phyloP scores from a whole-genome alignment of 2,113 vertebrate genomes.

The Sorex araneus region DNA sequence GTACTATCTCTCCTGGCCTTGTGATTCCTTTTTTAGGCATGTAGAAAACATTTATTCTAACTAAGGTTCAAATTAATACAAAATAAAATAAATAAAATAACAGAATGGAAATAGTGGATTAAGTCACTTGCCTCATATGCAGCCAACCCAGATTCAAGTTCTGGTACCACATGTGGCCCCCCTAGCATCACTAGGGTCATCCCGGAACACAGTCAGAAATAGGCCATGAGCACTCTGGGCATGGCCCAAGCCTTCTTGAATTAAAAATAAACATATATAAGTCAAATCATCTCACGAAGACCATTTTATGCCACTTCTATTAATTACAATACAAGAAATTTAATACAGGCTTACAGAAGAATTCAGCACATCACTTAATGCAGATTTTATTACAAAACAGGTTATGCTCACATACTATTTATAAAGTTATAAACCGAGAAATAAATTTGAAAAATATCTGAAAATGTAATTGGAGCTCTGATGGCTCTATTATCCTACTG shows the following conservation, averaged over 20 bases:
- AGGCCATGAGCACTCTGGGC: too few relatives aligned
- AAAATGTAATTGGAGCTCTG: background rate
- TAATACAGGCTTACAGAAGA: background rate
- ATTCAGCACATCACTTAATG: too few relatives aligned
- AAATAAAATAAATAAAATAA: too few relatives aligned
- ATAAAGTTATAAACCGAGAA: background rate
- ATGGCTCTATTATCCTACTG: background rate
- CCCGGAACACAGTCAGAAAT: too few relatives aligned
- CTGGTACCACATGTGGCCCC: too few relatives aligned
- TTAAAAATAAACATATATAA: background rate
- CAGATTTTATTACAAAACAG: background rate
- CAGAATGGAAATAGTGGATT: too few relatives aligned
- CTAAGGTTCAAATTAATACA: constrained; percentile 14
- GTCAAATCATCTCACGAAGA: background rate
- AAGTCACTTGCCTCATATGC: too few relatives aligned
- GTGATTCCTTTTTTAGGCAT: background rate
- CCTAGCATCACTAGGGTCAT: too few relatives aligned
- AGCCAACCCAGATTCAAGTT: too few relatives aligned
- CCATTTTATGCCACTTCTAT: background rate
- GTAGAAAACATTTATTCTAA: constrained; percentile 12
- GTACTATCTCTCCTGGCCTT: background rate
- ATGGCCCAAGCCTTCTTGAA: too few relatives aligned
- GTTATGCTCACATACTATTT: background rate
- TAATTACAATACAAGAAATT: background rate
- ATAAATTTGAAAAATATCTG: background rate